Percentiles rank a stretch among this genome's conserved stretches.
These are phyloP conservation scores for Rhinopithecus roxellana DNA, from an alignment of 2,113 vertebrate genomes.

Conservation along the genomic window DNA sequence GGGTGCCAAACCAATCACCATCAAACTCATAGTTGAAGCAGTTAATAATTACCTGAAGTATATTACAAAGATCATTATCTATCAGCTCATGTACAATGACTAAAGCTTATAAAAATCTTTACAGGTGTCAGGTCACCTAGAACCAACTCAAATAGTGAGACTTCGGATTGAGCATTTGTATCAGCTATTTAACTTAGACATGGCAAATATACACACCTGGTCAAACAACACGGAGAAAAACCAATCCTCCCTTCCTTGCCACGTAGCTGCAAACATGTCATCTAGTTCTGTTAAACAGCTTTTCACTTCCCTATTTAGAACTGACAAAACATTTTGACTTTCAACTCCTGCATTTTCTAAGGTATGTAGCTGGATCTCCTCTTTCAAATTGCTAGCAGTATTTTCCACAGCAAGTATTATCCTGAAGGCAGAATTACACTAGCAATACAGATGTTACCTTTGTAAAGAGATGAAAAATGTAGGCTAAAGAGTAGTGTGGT, in stretches of 20 bases:
- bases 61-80: neutral
- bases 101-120: neutral
- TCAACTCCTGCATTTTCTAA: neutral
- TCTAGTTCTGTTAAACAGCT: neutral
- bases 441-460: neutral
- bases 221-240: neutral
- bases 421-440: neutral
- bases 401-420: neutral
- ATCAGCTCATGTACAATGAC: neutral
- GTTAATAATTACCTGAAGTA: slow-evolving; percentile 47
- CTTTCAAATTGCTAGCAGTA: slow-evolving; percentile 25
- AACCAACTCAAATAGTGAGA: neutral
- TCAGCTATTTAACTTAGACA: neutral
- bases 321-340: slow-evolving; percentile 2
- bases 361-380: neutral
- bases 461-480: neutral
- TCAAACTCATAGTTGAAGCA: slow-evolving; percentile 22
- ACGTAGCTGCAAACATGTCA: neutral
- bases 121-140: neutral
- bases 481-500: neutral
- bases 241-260: neutral
- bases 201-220: neutral
- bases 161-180: neutral
- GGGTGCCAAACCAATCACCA: neutral
- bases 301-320: slow-evolving; percentile 40